Evolutionary conservation across 1,140 invertebrate genomes (phyloP).

Genomic region (Piezodorus guildinii): DNA sequence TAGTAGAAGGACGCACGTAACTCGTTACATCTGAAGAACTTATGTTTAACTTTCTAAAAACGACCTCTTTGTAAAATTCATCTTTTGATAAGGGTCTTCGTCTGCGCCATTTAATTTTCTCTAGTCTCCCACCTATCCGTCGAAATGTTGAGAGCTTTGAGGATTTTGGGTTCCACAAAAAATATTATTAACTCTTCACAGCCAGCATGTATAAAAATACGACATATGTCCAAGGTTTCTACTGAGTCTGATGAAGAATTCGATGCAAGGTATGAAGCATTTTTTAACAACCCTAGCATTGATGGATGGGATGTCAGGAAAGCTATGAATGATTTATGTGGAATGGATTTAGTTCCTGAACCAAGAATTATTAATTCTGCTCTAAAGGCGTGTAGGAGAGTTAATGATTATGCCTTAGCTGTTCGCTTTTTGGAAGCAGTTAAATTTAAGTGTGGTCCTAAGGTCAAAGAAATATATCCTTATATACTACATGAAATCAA

Average conservation of each 20-base stretch:
- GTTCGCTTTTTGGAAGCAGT: conserved; percentile 85
- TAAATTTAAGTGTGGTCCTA: conserved; percentile 78
- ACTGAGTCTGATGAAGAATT: conserved; percentile 34
- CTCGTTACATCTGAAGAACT: too few relatives aligned
- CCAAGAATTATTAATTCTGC: conserved; percentile 85
- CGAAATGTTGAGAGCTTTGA: conserved; percentile 1
- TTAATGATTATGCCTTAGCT: conserved; percentile 89
- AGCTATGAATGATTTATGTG: conserved; percentile 60
- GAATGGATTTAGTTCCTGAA: conserved; percentile 88
- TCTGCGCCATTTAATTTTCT: too few relatives aligned
- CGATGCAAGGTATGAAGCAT: conserved; percentile 66
- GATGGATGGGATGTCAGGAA: conserved; percentile 94
- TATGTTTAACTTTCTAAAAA: too few relatives aligned
- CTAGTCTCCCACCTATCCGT: too few relatives aligned
- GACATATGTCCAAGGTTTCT: neutral
- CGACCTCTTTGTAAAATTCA: too few relatives aligned
- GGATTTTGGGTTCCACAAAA: neutral
- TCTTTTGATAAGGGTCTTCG: too few relatives aligned
- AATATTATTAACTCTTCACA: neutral
- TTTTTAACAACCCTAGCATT: conserved; percentile 79
- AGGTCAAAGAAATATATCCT: conserved; percentile 72
- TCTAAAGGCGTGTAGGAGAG: conserved; percentile 79
- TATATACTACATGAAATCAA: conserved; percentile 87
- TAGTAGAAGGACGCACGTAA: too few relatives aligned
- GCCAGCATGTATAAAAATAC: neutral